Conservation (phyloP, 92 coral and sea anemone genomes). For the Montipora capitata region DNA sequence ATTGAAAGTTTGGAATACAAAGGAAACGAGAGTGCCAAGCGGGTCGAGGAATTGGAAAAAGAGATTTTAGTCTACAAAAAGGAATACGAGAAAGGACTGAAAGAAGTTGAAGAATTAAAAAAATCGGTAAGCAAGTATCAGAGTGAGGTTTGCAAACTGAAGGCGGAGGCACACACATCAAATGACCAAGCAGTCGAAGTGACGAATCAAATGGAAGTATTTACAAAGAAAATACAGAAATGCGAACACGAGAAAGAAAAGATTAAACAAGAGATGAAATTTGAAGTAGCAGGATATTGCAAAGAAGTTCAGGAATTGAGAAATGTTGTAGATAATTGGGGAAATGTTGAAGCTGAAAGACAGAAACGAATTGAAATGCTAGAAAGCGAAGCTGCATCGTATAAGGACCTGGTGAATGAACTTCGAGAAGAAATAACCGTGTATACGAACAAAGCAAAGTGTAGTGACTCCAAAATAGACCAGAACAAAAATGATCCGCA, state of each 20-base stretch:
- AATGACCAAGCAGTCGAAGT: conserved; percentile 76
- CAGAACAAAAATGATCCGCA: conserved; percentile 46
- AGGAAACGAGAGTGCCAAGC: conserved; percentile 52
- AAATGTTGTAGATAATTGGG: conserved; percentile 56
- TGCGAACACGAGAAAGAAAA: conserved; percentile 67
- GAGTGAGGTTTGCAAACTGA: conserved; percentile 62
- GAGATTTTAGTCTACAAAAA: conserved; percentile 37
- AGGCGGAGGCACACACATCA: conserved; percentile 58
- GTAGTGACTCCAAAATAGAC: background rate
- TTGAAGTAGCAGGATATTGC: conserved; percentile 68
- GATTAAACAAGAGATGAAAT: conserved; percentile 42
- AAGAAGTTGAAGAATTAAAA: conserved; percentile 67
- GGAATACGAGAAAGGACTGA: conserved; percentile 56
- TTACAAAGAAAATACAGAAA: conserved; percentile 81
- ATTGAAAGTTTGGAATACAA: conserved; percentile 47
- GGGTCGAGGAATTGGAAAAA: conserved; percentile 60
- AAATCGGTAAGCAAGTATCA: conserved; percentile 59
- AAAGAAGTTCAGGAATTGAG: conserved; percentile 71
- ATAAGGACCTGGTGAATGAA: conserved; percentile 30
- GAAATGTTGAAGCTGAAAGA: conserved; percentile 39
- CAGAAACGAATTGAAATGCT: conserved; percentile 40
- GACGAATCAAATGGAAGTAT: conserved; percentile 73
- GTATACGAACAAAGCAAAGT: background rate
- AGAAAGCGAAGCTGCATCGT: conserved; percentile 42
- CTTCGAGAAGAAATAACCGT: conserved; percentile 25